These are phyloP conservation scores for Drosophila sordidula DNA, from an alignment of 2,888 invertebrate species.

Conservation along the genomic window DNA sequence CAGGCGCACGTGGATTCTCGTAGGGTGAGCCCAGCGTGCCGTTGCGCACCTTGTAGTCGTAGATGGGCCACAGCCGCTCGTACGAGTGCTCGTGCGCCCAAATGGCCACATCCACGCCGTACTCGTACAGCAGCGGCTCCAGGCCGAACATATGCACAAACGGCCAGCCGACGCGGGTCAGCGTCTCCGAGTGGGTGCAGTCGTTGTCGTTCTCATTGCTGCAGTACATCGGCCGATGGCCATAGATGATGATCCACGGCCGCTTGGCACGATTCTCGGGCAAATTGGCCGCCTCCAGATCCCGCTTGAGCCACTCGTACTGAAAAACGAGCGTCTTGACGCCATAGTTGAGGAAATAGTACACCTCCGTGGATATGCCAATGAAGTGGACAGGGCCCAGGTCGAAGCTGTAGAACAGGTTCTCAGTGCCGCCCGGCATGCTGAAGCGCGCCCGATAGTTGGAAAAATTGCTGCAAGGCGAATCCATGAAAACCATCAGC, in stretches of 20 bases:
- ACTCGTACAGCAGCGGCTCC: constrained; percentile 93
- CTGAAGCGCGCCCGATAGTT: constrained; percentile 96
- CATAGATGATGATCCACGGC: constrained; percentile 94
- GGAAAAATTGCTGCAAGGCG: constrained; percentile 93
- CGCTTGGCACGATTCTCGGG: constrained; percentile 90
- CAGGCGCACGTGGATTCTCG: constrained; percentile 90
- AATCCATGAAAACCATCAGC: constrained; percentile 22
- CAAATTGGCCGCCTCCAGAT: constrained; percentile 90
- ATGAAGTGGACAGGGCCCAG: constrained; percentile 96
- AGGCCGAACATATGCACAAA: constrained; percentile 89
- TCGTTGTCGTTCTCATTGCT: constrained; percentile 94
- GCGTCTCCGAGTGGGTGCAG: constrained; percentile 88
- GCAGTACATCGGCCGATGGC: constrained; percentile 97
- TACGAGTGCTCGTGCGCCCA: constrained; percentile 99
- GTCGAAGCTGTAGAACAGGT: constrained; percentile 94
- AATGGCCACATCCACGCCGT: constrained; percentile 96
- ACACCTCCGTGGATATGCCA: constrained; percentile 96
- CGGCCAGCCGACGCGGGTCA: constrained; percentile 89
- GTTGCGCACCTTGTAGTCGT: constrained; percentile 91
- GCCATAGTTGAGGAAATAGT: constrained; percentile 96
- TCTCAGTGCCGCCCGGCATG: constrained; percentile 92
- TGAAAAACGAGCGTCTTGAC: constrained; percentile 92
- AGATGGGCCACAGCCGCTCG: constrained; percentile 97
- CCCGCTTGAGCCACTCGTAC: constrained; percentile 93
- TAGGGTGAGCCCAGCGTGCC: constrained; percentile 87